These are phyloP conservation scores for Sandelia bainsii DNA, from an alignment of 2,797 vertebrate species.

Conservation along the genomic window DNA sequence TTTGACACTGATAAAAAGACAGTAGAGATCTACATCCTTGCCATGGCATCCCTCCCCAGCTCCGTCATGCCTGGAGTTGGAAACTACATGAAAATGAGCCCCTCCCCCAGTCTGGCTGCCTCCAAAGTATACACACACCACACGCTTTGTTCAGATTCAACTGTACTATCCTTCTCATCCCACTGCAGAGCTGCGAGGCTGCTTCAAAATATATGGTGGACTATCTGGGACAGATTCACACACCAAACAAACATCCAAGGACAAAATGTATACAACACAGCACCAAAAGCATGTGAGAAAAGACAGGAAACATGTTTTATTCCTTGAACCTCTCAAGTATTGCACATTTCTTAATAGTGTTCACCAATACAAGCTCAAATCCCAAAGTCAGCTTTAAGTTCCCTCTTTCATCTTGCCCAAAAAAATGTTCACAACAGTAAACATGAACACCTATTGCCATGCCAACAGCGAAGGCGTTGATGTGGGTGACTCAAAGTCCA, in stretches of 20 bases:
- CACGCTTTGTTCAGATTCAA: conserved; percentile 44
- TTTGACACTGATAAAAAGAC: conserved; percentile 73
- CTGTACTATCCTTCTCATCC: conserved; percentile 17
- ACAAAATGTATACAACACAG: background rate
- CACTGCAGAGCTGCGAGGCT: conserved; percentile 16
- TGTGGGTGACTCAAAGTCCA: conserved; percentile 28
- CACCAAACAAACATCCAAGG: background rate
- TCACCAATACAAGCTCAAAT: conserved; percentile 18
- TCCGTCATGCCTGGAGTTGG: conserved; percentile 64
- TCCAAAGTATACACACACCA: conserved; percentile 44
- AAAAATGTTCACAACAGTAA: conserved; percentile 36
- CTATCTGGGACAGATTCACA: background rate
- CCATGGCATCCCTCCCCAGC: conserved; percentile 41
- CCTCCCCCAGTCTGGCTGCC: conserved; percentile 60
- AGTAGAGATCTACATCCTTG: conserved; percentile 57
- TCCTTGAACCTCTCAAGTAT: background rate
- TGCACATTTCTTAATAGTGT: conserved; percentile 32
- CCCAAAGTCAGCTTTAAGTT: conserved; percentile 6
- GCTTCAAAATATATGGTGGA: conserved; percentile 14
- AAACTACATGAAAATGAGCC: conserved; percentile 56
- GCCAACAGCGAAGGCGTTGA: conserved; percentile 45
- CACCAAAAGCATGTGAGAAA: background rate
- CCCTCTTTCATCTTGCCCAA: conserved; percentile 33
- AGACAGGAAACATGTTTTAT: background rate
- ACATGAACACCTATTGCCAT: conserved; percentile 43